A percentile compares a stretch with the other conserved stretches of the same genome.
phyloP scores from a whole-genome alignment of 2,888 invertebrate genomes.

The Malthinus flaveolus region DNA sequence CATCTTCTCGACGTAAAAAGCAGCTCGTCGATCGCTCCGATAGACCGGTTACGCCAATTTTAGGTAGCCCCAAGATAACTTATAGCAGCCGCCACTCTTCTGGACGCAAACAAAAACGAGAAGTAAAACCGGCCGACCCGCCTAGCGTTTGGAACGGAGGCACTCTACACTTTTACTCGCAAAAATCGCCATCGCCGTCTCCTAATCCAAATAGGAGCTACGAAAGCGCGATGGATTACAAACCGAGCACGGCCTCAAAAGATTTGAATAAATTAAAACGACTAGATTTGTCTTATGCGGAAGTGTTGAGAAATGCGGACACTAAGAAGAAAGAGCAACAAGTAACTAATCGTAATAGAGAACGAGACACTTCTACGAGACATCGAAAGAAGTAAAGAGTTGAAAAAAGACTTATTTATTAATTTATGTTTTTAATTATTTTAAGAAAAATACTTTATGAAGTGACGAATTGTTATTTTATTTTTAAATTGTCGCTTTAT shows the following conservation, averaged over 20 bases:
- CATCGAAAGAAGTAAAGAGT: slow-evolving; percentile 21
- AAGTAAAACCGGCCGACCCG: slow-evolving; percentile 52
- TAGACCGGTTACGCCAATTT: slow-evolving; percentile 65
- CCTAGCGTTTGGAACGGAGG: slow-evolving; percentile 69
- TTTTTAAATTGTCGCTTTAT: background rate
- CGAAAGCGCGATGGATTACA: slow-evolving; percentile 56
- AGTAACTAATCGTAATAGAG: background rate
- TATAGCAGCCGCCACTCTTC: slow-evolving; percentile 59
- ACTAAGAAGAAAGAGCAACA: slow-evolving; percentile 52
- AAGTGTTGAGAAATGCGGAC: slow-evolving; percentile 75
- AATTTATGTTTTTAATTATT: background rate
- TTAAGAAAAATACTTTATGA: background rate
- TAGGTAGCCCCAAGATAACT: slow-evolving; percentile 65
- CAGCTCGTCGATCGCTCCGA: slow-evolving; percentile 69
- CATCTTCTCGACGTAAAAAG: slow-evolving; percentile 66
- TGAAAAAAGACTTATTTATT: background rate
- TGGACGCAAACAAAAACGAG: slow-evolving; percentile 58
- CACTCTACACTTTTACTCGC: slow-evolving; percentile 67
- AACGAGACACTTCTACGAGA: slow-evolving; percentile 11
- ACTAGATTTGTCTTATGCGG: slow-evolving; percentile 83
- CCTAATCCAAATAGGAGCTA: slow-evolving; percentile 58
- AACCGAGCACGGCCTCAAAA: slow-evolving; percentile 76
- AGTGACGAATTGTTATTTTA: background rate
- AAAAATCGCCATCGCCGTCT: slow-evolving; percentile 59
- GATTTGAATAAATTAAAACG: slow-evolving; percentile 80